Evolutionary conservation across 1,140 invertebrate species (phyloP).

Genomic region (Drosophila watanabei): DNA sequence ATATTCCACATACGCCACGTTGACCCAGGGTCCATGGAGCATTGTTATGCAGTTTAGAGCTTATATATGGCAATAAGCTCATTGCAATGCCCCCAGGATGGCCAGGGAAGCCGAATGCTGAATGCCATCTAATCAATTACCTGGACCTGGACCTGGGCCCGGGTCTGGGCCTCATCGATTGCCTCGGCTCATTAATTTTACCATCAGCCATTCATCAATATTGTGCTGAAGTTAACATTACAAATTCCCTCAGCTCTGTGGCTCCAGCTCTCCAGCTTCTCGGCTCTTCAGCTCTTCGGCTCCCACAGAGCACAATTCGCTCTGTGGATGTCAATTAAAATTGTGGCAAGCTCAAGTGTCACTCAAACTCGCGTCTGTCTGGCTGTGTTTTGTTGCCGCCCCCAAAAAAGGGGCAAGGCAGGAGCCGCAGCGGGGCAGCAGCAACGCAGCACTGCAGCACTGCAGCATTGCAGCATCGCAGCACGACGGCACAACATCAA

Average conservation of each 20-base stretch:
- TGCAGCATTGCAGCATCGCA: constrained; percentile 6
- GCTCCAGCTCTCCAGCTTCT: not conserved
- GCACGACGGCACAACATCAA: constrained; percentile 49
- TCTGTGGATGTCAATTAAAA: constrained; percentile 76
- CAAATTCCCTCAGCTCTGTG: constrained; percentile 32
- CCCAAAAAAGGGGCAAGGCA: constrained; percentile 33
- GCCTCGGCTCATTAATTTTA: constrained; percentile 60
- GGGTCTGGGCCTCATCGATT: constrained; percentile 30
- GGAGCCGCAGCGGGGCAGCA: not conserved
- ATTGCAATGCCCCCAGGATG: not conserved
- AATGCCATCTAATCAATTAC: constrained; percentile 62
- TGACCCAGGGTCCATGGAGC: constrained; percentile 1
- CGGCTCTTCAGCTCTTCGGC: not conserved
- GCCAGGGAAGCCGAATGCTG: not conserved
- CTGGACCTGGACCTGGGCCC: constrained; percentile 6
- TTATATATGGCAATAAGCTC: constrained; percentile 21
- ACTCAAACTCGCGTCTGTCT: constrained; percentile 46
- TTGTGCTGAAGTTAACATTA: constrained; percentile 47
- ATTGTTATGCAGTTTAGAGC: constrained; percentile 31
- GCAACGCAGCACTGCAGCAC: not conserved
- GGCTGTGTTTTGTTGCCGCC: constrained; percentile 29
- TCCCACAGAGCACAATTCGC: constrained; percentile 26
- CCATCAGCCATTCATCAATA: constrained; percentile 65
- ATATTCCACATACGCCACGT: constrained; percentile 28
- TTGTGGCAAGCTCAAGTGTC: constrained; percentile 78